Conservation (phyloP, 2,113 vertebrate species). For the Patagioenas fasciata region DNA sequence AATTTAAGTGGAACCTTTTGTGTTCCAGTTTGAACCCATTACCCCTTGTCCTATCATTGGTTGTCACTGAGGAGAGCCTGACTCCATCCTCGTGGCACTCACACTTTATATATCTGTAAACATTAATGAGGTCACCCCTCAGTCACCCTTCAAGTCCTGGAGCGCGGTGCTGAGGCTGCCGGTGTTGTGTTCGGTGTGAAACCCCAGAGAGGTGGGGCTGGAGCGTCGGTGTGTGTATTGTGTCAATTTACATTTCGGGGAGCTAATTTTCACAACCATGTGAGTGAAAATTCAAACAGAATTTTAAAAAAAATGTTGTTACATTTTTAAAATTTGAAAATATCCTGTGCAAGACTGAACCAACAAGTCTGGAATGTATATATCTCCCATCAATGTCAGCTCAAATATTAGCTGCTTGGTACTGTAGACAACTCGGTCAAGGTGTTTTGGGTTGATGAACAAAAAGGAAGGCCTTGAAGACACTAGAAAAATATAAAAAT, state of each 20-base stretch:
- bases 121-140: no score
- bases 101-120: no score
- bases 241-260: background rate
- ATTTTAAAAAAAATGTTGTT: background rate
- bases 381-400: background rate
- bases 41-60: no score
- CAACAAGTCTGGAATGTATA: background rate
- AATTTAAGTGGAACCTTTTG: no score
- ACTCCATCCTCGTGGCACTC: no score
- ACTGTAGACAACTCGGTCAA: background rate
- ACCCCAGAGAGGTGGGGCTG: no score
- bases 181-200: no score
- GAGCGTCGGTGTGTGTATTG: accelerated
- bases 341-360: background rate
- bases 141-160: no score
- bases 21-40: no score
- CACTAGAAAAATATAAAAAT: background rate
- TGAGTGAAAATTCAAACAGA: background rate
- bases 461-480: background rate
- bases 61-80: no score
- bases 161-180: no score
- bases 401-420: background rate
- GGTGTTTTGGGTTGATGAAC: background rate
- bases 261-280: background rate
- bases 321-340: background rate